Evolutionary conservation across 2,797 vertebrate species (phyloP).

Genomic region (Balearica regulorum): DNA sequence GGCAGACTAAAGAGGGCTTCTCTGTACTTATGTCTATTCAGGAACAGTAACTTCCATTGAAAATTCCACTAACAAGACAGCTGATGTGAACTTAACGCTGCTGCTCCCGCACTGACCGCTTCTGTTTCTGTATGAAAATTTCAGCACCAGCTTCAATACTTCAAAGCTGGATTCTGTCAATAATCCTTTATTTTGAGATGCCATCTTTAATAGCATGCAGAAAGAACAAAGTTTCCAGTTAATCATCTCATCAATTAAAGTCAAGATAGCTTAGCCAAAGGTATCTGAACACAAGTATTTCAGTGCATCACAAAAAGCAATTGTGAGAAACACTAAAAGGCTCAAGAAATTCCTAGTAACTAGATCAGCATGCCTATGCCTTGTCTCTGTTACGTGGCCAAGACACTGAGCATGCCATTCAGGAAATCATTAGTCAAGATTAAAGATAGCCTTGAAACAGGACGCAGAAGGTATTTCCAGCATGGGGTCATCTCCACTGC

Average conservation of each 20-base stretch:
- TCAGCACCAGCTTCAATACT: neutral
- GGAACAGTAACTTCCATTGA: neutral
- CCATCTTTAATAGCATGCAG: neutral
- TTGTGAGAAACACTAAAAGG: neutral
- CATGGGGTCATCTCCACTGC: neutral
- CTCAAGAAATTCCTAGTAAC: neutral
- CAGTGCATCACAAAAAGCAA: neutral
- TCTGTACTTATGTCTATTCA: neutral
- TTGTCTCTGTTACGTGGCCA: neutral
- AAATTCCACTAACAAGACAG: neutral
- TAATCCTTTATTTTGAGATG: neutral
- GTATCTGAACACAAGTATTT: neutral
- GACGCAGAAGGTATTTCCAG: neutral
- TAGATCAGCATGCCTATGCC: neutral
- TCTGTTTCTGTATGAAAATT: neutral
- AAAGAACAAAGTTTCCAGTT: neutral
- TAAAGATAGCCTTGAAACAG: neutral
- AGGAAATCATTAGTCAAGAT: neutral
- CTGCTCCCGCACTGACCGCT: neutral
- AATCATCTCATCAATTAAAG: neutral
- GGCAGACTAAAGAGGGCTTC: neutral
- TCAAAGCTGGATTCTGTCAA: neutral
- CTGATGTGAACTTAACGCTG: neutral
- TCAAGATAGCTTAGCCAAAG: neutral
- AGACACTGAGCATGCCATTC: neutral